These are phyloP conservation scores for Halcyon senegalensis DNA, from an alignment of 2,113 vertebrate species.

Conservation along the genomic window DNA sequence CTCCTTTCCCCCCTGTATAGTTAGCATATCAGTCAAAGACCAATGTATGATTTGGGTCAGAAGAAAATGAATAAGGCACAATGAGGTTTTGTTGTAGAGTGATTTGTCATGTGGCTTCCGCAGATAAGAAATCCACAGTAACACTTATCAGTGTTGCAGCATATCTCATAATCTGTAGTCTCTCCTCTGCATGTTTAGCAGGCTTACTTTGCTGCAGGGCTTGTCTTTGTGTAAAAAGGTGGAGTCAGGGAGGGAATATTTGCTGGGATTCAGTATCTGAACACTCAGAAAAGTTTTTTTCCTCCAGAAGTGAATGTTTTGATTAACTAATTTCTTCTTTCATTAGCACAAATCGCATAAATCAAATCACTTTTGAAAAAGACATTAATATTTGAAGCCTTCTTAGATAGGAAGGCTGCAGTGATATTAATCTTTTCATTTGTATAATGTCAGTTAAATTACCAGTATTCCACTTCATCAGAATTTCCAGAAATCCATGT, in stretches of 20 bases:
- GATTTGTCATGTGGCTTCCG: constrained; percentile 10
- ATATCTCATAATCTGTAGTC: background rate
- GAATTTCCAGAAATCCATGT: background rate
- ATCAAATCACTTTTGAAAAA: background rate
- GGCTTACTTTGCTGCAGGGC: background rate
- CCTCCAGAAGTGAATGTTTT: background rate
- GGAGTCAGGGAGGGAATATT: background rate
- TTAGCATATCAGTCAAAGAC: background rate
- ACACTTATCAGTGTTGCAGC: background rate
- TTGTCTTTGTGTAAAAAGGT: background rate
- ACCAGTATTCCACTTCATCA: background rate
- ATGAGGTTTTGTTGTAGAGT: background rate
- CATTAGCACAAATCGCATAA: background rate
- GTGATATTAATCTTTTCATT: constrained; percentile 15
- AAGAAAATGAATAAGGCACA: background rate
- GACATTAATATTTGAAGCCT: background rate
- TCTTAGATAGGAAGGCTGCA: background rate
- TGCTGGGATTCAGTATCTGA: background rate
- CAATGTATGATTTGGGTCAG: background rate
- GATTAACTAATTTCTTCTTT: background rate
- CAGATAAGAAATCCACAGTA: background rate
- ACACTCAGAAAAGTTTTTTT: background rate
- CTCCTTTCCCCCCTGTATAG: background rate
- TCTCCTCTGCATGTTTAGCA: background rate
- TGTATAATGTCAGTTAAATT: background rate